A percentile compares a stretch with the other conserved stretches of the same genome.
Conservation (phyloP, 2,797 vertebrate genomes). For the Columba guinea region DNA sequence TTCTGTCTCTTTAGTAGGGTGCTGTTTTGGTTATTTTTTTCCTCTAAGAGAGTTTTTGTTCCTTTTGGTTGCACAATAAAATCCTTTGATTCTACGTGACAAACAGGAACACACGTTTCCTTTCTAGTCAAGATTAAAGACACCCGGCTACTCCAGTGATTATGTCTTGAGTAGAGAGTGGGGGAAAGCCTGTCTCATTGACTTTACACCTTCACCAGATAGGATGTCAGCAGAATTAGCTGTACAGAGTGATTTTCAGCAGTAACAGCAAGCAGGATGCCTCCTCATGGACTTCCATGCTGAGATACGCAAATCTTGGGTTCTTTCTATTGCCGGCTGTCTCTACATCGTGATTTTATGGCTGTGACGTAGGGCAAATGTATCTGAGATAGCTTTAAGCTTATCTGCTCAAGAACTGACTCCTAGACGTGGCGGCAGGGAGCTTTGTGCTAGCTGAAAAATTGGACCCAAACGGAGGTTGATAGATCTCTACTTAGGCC, state of each 20-base stretch:
- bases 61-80: slow-evolving; percentile 31
- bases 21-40: rapidly evolving
- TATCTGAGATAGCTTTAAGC: not conserved
- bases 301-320: not conserved
- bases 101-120: not conserved
- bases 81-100: slow-evolving; percentile 33
- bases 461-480: not conserved
- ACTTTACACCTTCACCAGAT: not conserved
- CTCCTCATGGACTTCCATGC: not conserved
- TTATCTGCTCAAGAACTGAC: not conserved
- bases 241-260: not conserved
- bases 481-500: not conserved
- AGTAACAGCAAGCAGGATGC: not conserved
- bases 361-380: not conserved
- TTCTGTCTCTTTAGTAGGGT: not conserved
- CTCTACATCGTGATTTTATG: not conserved
- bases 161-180: not conserved
- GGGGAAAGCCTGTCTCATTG: not conserved
- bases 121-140: slow-evolving; percentile 34
- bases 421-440: not conserved
- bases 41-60: not conserved
- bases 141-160: not conserved
- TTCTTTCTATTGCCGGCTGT: not conserved
- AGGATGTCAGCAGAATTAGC: not conserved
- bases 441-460: not conserved